These are phyloP conservation scores for Macrostomum lignano DNA, from an alignment of 1,140 invertebrate genomes.

Conservation along the genomic window DNA sequence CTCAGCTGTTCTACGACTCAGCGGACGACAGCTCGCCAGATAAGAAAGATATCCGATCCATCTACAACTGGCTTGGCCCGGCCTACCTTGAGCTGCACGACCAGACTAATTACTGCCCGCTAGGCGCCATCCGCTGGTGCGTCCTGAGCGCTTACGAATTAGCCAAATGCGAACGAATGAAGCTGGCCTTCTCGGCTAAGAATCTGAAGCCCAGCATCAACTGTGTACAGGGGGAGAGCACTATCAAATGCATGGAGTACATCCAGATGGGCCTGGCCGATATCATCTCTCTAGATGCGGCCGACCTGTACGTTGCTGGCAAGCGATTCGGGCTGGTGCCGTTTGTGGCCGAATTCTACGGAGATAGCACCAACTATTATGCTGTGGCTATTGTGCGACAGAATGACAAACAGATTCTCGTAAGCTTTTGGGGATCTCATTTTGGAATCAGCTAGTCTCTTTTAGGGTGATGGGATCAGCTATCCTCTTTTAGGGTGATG, in stretches of 20 bases:
- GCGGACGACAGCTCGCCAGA: conserved; percentile 8
- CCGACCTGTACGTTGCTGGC: conserved; percentile 24
- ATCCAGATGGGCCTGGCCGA: conserved; percentile 38
- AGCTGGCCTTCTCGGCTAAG: conserved; percentile 50
- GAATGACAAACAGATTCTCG: conserved; percentile 5
- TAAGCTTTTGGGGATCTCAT: conserved; percentile 5
- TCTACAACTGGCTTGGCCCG: conserved; percentile 23
- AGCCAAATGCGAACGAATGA: conserved; percentile 74
- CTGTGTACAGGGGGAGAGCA: conserved; percentile 52
- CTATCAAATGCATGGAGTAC: conserved; percentile 58
- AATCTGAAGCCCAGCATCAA: conserved; percentile 48
- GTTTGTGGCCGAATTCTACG: conserved; percentile 24
- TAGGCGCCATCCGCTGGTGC: conserved; percentile 31
- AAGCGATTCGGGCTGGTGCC: conserved; percentile 21
- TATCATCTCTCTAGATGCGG: conserved; percentile 23
- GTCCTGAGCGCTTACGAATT: conserved; percentile 62
- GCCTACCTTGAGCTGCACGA: conserved; percentile 10
- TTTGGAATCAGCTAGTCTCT: too few species aligned
- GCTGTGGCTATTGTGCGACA: conserved; percentile 24
- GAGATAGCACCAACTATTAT: conserved; percentile 21
- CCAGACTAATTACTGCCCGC: conserved; percentile 17
- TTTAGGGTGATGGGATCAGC: too few species aligned
- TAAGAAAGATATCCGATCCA: conserved; percentile 9
- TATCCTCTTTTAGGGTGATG: too few species aligned
- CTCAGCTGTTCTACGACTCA: conserved; percentile 15